Base-by-base conservation (phyloP, 2,888 invertebrate genomes). In the Spisula solida region DNA sequence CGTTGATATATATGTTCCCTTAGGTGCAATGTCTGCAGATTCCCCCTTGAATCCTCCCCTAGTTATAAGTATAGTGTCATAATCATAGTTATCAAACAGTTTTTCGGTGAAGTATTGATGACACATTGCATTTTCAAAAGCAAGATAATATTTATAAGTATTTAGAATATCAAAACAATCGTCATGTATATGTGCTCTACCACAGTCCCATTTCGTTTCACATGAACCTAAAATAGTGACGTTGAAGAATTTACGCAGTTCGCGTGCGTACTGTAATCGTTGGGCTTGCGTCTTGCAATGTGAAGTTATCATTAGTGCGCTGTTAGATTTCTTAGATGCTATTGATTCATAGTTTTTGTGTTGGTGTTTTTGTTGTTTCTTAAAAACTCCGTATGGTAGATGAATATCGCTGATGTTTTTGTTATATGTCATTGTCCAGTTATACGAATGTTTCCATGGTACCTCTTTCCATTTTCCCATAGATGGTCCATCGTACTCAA, bases 1-100 rank as follows among this genome's bases (percentile, higher is more conserved):
- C 60, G 60, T 25, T n/a, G 60, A 60, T 60, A 60, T 60, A 25
- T 18, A 60, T n/a, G 60, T 60, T 60, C 60, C 60, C 20, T 60
- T 20, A 20, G 60, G 60, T 2, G 18, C 20, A 4, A 60, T 6
- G 2, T 1, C 8, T 20, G 6, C 60, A 6, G 20, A 12, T 14
- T 60, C 60, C 2, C 60, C 60, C 25, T 60, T 6, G 20, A 8
- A 60, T 2, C 60, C 60, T 60, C 60, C 60, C 8, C 60, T 14
- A 6, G 60, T n/a, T 4, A 60, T 60, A n/a, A 60, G 60, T 25
- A 60, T 8, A n/a, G 60, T 60, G 25, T 60, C 60, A n/a, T 20
- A 60, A 4, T 60, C 20, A n/a, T 60, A 60, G 60, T 60, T 60
- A 60, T 60, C 60, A 60, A 60, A 60, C 1, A 60, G 60, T n/a